These are phyloP conservation scores for Nyctibius grandis DNA, from an alignment of 2,797 vertebrate species.

Conservation along the genomic window DNA sequence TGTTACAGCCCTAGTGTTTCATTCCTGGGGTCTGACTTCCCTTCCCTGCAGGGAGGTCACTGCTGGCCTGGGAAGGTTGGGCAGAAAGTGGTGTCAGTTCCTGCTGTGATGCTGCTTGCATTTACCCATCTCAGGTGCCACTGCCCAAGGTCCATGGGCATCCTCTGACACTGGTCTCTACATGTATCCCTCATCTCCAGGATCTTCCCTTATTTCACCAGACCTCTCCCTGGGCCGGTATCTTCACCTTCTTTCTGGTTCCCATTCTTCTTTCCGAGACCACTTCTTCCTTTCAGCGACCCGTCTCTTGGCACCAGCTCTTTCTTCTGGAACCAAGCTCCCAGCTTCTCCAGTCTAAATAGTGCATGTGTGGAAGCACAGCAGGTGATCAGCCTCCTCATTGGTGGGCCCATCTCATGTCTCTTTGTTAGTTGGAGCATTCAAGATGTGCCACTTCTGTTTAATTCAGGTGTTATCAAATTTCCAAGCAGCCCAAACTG, in stretches of 20 bases:
- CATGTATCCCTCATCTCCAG: neutral
- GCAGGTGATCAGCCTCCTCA: neutral
- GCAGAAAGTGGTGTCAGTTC: neutral
- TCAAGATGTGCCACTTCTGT: neutral
- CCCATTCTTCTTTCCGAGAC: neutral
- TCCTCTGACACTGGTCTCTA: neutral
- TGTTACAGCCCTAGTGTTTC: neutral
- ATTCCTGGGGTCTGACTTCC: neutral
- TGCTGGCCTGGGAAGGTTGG: neutral
- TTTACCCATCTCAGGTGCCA: neutral
- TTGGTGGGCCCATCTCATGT: neutral
- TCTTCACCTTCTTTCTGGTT: neutral
- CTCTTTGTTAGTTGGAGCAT: neutral
- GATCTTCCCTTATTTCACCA: neutral
- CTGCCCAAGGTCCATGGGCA: neutral
- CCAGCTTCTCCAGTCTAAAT: neutral
- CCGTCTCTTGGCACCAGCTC: neutral
- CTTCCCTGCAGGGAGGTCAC: neutral
- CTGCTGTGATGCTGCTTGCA: neutral
- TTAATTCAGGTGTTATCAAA: neutral
- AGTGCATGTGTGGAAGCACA: neutral
- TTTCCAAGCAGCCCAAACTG: neutral
- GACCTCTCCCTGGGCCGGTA: neutral
- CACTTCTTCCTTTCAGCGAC: neutral
- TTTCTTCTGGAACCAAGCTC: neutral